Evolutionary conservation across 1,140 invertebrate genomes (phyloP), one percentile per base, ranked within the genome.

Genomic region (Hylaeus volcanicus): DNA sequence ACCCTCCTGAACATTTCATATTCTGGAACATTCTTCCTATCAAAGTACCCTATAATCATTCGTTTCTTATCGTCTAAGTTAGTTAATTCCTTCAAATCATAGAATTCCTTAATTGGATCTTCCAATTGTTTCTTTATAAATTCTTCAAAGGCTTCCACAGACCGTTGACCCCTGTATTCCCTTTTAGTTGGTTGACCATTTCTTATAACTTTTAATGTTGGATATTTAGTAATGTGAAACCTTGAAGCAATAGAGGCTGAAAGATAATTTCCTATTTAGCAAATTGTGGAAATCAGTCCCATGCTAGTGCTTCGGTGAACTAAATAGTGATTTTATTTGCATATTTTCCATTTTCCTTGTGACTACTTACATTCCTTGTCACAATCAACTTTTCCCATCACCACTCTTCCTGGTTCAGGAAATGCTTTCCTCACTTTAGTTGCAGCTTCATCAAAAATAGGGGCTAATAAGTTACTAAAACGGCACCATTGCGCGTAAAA

Each of bases 401-500:
- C 96, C 39, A 99, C 97, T 93, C 96, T 96, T 5, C 97, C 97
- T 70, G 95, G 86, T 85, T 98, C 96, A 58, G 97, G 96, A 91
- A 98, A 97, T 90, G 96, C 95, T 91, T 96, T 95, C 66, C 91
- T 94, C 71, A 99, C 95, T 95, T 98, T 98, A 88, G 97, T 96
- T 39, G 98, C 97, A 51, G 98, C 97, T 94, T 99, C 98, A 94
- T 99, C 98, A 94, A 99, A 99, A 91, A 99, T 97, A 51, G 99
- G 99, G 88, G 97, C 97, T 89, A 99, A 94, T 92, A 99, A 96
- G 94, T 99, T 99, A 94, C 98, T 99, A 93, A 97, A 98, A 88
- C 96, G 95, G 94, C 97, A 99, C 98, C 98, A 99, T 91, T 99
- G 98, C 12, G 98, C 99, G 94, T 99, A 99, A 94, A 99, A 99